Evolutionary conservation across 2,888 invertebrate species (phyloP).

Genomic region (Sipha maydis): DNA sequence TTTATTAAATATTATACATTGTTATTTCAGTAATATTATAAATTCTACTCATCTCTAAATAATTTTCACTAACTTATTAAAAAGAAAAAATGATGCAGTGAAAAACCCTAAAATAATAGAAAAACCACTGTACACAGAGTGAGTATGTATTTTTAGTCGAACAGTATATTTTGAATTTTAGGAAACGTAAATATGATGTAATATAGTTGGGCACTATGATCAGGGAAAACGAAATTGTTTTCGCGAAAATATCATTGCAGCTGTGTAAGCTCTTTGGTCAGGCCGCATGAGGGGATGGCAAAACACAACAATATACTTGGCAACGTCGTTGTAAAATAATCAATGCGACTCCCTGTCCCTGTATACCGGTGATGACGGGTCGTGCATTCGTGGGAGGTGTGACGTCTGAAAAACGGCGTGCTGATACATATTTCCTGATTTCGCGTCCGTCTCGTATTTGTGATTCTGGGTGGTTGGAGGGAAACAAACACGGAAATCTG

Average conservation of each 20-base stretch:
- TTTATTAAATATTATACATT: conserved; percentile 30
- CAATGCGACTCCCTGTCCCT: conserved; percentile 11
- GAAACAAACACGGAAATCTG: too few relatives aligned
- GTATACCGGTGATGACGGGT: background rate
- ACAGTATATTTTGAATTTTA: background rate
- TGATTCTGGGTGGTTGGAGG: too few relatives aligned
- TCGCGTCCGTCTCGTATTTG: background rate
- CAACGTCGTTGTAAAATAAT: conserved; percentile 56
- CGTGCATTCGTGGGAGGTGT: background rate
- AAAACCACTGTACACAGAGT: background rate
- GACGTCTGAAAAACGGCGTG: background rate
- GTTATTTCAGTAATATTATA: background rate
- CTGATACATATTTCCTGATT: background rate
- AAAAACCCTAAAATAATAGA: background rate
- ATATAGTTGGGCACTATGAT: background rate
- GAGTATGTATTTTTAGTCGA: background rate
- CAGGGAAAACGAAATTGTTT: background rate
- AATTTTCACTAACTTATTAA: background rate
- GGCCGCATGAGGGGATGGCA: background rate
- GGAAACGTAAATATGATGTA: background rate
- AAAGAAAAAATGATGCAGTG: background rate
- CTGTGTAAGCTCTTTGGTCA: conserved; percentile 6
- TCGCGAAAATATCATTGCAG: background rate
- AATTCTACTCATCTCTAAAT: background rate
- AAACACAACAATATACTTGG: conserved; percentile 10